A percentile compares a stretch with the other conserved stretches of the same genome.
Conservation (phyloP, 2,888 invertebrate genomes). For the Tuta absoluta region DNA sequence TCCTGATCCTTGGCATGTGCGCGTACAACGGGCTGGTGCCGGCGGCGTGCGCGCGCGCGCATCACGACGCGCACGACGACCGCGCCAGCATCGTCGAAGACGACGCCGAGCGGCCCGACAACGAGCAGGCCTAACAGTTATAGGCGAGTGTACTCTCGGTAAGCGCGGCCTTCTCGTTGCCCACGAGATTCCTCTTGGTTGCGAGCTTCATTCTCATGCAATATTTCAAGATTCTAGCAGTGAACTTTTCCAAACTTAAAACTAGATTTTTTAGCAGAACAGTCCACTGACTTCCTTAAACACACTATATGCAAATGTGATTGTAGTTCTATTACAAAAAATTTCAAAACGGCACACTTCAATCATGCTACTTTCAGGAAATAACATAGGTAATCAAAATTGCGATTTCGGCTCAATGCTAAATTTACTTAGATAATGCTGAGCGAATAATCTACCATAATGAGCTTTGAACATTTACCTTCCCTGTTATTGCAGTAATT, state of each 20-base stretch:
- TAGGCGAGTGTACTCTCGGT: not conserved
- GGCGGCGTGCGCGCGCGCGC: slow-evolving; percentile 34
- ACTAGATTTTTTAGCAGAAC: slow-evolving; percentile 28
- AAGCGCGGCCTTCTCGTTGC: not conserved
- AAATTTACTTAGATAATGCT: no score
- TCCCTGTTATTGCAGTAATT: no score
- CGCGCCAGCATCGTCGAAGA: slow-evolving; percentile 39
- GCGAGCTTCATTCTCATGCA: slow-evolving; percentile 2
- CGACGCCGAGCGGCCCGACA: slow-evolving; percentile 25
- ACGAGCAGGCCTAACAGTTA: not conserved
- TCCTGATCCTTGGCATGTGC: slow-evolving; percentile 90
- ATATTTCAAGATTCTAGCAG: slow-evolving; percentile 26
- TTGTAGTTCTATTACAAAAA: no score
- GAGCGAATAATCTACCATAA: no score
- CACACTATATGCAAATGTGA: no score
- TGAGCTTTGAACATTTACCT: no score
- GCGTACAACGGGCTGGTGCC: slow-evolving; percentile 87
- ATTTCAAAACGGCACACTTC: no score
- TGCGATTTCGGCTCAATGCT: no score
- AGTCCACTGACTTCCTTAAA: not conserved
- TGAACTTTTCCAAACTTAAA: slow-evolving; percentile 1
- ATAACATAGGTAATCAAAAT: no score
- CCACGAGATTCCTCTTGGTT: not conserved
- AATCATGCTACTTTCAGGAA: no score
- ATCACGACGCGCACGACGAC: slow-evolving; percentile 25